Conservation (phyloP, 2,888 invertebrate genomes). For the Mimumesa dahlbomi region DNA sequence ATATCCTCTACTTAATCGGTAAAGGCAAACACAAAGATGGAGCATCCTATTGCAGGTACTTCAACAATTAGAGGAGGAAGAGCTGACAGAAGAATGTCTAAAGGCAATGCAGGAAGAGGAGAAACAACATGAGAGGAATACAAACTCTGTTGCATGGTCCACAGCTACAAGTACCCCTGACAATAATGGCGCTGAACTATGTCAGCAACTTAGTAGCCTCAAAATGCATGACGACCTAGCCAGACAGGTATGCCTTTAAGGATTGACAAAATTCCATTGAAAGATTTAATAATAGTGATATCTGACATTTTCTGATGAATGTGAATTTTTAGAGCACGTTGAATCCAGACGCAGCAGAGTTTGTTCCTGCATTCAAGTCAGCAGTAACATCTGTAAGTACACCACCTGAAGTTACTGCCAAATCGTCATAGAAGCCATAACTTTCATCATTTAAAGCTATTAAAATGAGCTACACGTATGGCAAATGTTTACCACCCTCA, state of each 20-base stretch:
- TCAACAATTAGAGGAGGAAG: constrained; percentile 92
- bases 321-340: constrained; percentile 85
- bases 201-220: constrained; percentile 75
- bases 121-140: constrained; percentile 77
- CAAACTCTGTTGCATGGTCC: constrained; percentile 75
- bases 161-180: constrained; percentile 73
- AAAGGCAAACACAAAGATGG: too few species aligned
- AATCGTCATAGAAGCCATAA: constrained; percentile 76
- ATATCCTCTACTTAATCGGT: too few species aligned
- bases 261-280: not conserved
- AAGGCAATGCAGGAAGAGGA: constrained; percentile 92
- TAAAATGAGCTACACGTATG: constrained; percentile 66
- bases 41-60: constrained; percentile 88
- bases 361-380: constrained; percentile 84
- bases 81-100: constrained; percentile 92
- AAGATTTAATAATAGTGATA: too few species aligned
- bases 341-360: constrained; percentile 93
- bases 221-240: constrained; percentile 77
- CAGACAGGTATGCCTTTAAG: constrained; percentile 70
- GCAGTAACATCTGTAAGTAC: constrained; percentile 66
- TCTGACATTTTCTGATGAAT: not conserved
- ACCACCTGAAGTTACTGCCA: constrained; percentile 72
- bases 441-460: constrained; percentile 55
- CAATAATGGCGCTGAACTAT: constrained; percentile 75
- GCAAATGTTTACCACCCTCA: constrained; percentile 64